A percentile compares a stretch with the other conserved stretches of the same genome.
Evolutionary conservation across 2,113 vertebrate species (phyloP).

Genomic region (Mobula birostris): DNA sequence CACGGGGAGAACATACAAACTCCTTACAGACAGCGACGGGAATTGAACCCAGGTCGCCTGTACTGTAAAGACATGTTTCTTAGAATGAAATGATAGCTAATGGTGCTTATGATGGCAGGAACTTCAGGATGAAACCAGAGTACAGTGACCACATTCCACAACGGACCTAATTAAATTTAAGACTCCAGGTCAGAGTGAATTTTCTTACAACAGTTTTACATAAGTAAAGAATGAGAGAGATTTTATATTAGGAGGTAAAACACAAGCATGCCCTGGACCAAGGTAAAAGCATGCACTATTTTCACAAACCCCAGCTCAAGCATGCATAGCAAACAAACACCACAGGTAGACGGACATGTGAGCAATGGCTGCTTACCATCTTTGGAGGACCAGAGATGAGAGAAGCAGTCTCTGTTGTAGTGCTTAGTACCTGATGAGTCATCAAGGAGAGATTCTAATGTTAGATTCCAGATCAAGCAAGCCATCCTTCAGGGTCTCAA

Average conservation of each 20-base stretch:
- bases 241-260: not conserved
- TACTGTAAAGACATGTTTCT: not conserved
- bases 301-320: not conserved
- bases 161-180: not conserved
- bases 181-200: not conserved
- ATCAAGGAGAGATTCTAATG: conserved; percentile 29
- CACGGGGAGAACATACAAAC: too few relatives aligned
- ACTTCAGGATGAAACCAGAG: not conserved
- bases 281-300: not conserved
- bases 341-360: not conserved
- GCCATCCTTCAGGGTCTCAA: not conserved
- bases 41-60: too few relatives aligned
- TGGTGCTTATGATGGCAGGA: too few relatives aligned
- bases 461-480: conserved; percentile 22
- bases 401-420: conserved; percentile 34
- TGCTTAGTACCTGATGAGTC: conserved; percentile 28
- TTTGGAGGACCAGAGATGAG: not conserved
- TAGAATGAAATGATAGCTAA: not conserved
- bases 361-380: conserved; percentile 13
- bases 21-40: too few relatives aligned
- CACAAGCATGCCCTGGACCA: not conserved
- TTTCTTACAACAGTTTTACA: not conserved
- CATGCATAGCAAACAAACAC: not conserved
- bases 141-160: too few relatives aligned
- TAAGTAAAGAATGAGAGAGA: not conserved